Evolutionary conservation across 2,113 vertebrate genomes (phyloP).

Genomic region (Corapipo altera): DNA sequence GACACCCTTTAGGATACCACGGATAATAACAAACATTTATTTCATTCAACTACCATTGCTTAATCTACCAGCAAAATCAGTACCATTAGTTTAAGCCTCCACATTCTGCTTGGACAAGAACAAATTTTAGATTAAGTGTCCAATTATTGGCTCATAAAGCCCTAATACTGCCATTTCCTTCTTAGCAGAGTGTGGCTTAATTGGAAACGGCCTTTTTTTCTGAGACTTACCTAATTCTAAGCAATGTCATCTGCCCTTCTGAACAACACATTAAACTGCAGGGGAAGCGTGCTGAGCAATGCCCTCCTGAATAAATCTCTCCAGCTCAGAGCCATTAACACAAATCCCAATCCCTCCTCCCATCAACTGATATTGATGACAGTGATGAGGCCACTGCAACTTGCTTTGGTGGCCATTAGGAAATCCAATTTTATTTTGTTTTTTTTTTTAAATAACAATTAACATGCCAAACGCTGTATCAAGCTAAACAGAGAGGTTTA

Average conservation of each 20-base stretch:
- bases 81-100: constrained; percentile 28
- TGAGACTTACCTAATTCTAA: background rate
- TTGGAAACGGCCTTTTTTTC: constrained; percentile 18
- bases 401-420: background rate
- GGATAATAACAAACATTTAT: constrained; percentile 38
- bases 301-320: constrained; percentile 11
- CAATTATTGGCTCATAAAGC: constrained; percentile 46
- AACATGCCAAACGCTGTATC: background rate
- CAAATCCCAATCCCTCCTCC: background rate
- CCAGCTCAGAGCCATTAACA: background rate
- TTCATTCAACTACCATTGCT: background rate
- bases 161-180: constrained; percentile 3
- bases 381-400: background rate
- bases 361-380: background rate
- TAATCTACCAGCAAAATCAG: constrained; percentile 43
- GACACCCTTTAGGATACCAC: background rate
- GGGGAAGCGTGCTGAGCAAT: background rate
- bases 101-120: background rate
- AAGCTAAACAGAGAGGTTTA: background rate
- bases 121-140: constrained; percentile 39
- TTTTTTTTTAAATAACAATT: background rate
- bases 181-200: constrained; percentile 6
- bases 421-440: background rate
- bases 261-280: constrained; percentile 4
- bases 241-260: background rate